Base-by-base conservation (phyloP, 2,797 vertebrate species). In the Anguilla megastoma region DNA sequence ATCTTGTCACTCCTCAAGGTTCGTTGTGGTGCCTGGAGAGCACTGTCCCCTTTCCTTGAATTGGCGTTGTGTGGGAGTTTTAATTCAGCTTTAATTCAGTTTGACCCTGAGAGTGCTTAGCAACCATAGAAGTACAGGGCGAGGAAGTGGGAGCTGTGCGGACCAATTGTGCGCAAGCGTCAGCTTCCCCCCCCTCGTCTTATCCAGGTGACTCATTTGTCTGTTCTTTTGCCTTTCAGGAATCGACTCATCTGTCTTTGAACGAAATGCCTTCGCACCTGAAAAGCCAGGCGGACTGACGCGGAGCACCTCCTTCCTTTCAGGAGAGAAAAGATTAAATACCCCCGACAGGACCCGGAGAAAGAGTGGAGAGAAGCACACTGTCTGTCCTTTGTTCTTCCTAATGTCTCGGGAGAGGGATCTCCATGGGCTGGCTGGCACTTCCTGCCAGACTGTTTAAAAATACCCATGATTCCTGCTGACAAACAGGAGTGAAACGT, bases 141-240 rank as follows among this genome's bases (percentile, higher is more conserved):
- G 88, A 54, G 12, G 85, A 88, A 88, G 88, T 18, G 79, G 82
- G 9, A 48, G 85, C 27, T 7, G 76, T 21, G 54, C 2, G 21
- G 63, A 14, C 71, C 71, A 76, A 76, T 36, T 12, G 12, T 12
- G 2, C 14, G 33, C 50, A 7, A 24, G 10, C 63, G 24, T 12
- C 18, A 33, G 27, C 36, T 58, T 12, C 66, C 84, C 87, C 48
- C 69, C 12, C 71, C 80, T 33, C 8, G 9, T 66, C 18, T 83
- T 80, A 66, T 91, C 30, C 33, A 76, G 2, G 27, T 54, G 50
- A 87, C 88, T 93, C 76, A 93, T 88, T 52, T 58, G 79, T 71
- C 8, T 91, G 85, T 86, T 71, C 56, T 92, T 63, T 93, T 84
- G 88, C 84, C 90, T 93, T 91, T 86, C 93, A 95, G 95, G 93